Evolutionary conservation across 2,888 invertebrate species (phyloP).

Genomic region (Drosophila eohydei): DNA sequence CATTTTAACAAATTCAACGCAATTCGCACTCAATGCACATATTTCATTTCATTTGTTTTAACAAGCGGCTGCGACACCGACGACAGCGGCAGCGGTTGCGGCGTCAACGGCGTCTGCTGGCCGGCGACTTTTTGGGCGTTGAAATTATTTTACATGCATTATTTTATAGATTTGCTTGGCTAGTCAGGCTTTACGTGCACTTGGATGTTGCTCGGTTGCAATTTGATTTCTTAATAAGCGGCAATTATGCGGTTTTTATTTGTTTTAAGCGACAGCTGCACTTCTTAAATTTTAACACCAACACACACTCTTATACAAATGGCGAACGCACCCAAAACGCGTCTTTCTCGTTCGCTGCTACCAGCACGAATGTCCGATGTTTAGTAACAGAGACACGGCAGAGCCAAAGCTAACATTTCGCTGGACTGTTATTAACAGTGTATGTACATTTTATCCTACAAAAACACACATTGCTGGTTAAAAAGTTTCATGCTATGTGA

Average conservation of each 20-base stretch:
- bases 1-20: constrained; percentile 54
- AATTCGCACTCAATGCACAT: constrained; percentile 50
- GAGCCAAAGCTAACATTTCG: constrained; percentile 25
- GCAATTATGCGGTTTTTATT: constrained; percentile 60
- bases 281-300: constrained; percentile 52
- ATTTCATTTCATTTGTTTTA: constrained; percentile 64
- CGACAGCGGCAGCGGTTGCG: constrained; percentile 12
- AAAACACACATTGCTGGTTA: not conserved
- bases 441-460: not conserved
- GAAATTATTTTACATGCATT: constrained; percentile 57
- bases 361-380: constrained; percentile 57
- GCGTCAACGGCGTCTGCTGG: constrained; percentile 52
- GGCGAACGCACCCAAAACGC: constrained; percentile 61
- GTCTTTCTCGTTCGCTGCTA: constrained; percentile 65
- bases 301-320: constrained; percentile 42
- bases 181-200: constrained; percentile 21
- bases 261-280: constrained; percentile 75
- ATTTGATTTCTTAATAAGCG: constrained; percentile 31
- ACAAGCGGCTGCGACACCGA: constrained; percentile 45
- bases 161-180: constrained; percentile 21
- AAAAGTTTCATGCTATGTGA: not conserved
- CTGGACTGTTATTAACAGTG: constrained; percentile 46
- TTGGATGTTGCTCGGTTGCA: constrained; percentile 31
- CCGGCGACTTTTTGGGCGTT: constrained; percentile 79
- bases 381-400: constrained; percentile 22